Evolutionary conservation across 2,797 vertebrate species (phyloP).

Genomic region (Poecilia velifera): DNA sequence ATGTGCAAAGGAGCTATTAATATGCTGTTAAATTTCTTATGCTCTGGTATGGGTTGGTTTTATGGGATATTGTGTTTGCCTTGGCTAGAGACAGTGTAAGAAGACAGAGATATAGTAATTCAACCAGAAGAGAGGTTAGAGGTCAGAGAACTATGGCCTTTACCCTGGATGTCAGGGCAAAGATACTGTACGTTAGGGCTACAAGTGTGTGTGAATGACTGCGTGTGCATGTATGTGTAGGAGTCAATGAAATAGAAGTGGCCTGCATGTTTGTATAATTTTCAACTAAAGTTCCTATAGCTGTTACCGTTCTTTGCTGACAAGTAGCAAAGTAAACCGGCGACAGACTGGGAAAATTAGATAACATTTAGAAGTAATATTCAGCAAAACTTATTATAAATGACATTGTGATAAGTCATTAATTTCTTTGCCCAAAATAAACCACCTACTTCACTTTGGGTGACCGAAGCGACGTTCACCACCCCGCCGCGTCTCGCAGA

Average conservation of each 20-base stretch:
- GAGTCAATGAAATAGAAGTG: constrained; percentile 40
- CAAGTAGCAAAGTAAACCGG: constrained; percentile 30
- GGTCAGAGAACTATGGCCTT: constrained; percentile 69
- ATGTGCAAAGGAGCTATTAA: background rate
- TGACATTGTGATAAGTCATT: constrained; percentile 78
- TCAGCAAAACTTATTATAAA: constrained; percentile 51
- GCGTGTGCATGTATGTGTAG: constrained; percentile 30
- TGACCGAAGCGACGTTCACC: constrained; percentile 73
- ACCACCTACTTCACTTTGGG: constrained; percentile 78
- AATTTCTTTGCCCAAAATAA: constrained; percentile 74
- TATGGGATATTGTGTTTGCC: constrained; percentile 6
- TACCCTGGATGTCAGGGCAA: constrained; percentile 50
- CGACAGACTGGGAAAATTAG: background rate
- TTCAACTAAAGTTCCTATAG: constrained; percentile 8
- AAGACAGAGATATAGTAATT: constrained; percentile 52
- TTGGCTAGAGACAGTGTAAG: constrained; percentile 14
- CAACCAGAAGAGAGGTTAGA: constrained; percentile 47
- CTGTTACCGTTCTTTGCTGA: constrained; percentile 33
- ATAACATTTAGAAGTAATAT: constrained; percentile 30
- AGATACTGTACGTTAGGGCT: constrained; percentile 52
- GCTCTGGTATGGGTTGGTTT: constrained; percentile 4
- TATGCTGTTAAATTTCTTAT: constrained; percentile 16
- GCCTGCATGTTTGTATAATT: constrained; percentile 38
- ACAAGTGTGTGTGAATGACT: constrained; percentile 25
- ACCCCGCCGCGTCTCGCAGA: constrained; percentile 63